Base-by-base conservation (phyloP, 1,140 invertebrate species). In the Bombus cullumanus region DNA sequence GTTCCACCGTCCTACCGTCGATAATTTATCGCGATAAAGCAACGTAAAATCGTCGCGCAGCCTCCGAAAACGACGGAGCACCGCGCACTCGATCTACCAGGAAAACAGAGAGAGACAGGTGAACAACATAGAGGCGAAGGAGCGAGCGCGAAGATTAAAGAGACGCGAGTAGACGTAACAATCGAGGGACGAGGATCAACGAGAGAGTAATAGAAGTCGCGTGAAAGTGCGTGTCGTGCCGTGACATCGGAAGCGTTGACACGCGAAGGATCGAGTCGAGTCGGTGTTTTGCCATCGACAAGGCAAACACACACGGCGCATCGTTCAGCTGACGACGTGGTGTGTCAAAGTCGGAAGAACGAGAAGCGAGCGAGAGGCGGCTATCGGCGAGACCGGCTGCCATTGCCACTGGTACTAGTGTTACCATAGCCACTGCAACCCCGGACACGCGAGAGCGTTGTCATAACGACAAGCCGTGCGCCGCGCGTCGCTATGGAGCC, bases 401-500 rank as follows among this genome's bases (percentile, higher is more conserved):
- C 69, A 57, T 68, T 73, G 82, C 53, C 77, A 59, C 43, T 39
- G 39, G 69, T 57, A 53, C 68, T 66, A 53, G 31, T 81, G 78
- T 86, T 81, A 64, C 62, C 71, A 34, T 81, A 81, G 82, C 75
- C 47, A 69, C 74, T 69, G 79, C 78, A 83, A 89, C 76, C 83
- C 80, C 81, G 72, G 71, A 62, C 75, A 88, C 82, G 80, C 89
- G 88, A 83, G 80, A 90, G 80, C 76, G 75, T 90, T 72, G 85
- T 86, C 85, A 90, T 86, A 84, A 89, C 89, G 80, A 90, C 86
- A 64, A 90, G 78, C 81, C 79, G 89, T 90, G 86, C 89, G 86
- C 79, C 86, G 88, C 83, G 95, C 93, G 92, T 91, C 90, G 90
- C 79, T 89, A 97, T 97, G 97, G 97, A 97, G 95, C 95, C 96